Base-by-base conservation (phyloP, 2,797 vertebrate species). In the Enoplosus armatus region DNA sequence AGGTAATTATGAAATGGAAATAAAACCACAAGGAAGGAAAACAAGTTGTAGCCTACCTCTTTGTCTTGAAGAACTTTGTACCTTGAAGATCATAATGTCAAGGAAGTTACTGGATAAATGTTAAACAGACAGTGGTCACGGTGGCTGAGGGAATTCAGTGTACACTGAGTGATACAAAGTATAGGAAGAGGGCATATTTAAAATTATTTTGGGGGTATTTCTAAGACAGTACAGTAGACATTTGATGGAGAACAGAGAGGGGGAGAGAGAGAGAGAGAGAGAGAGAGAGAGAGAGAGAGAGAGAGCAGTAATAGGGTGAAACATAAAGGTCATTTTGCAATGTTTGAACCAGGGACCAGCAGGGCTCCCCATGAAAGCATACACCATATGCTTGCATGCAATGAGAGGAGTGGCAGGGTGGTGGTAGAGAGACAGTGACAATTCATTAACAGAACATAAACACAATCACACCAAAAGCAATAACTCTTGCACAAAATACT, bases 61-160 rank as follows among this genome's bases (percentile, higher is more conserved):
- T 95, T 95, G 68, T 95, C 89, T 84, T 95, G 93, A 80, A 95
- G 85, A 39, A 90, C 80, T 87, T 94, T 94, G 85, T 95, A 96
- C 95, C 95, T 96, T 85, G 35, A 55, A 75, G 51, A 85, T 61
- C 11, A 84, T 8, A 50, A 35, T 4, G 90, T 95, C 55, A 95
- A 93, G 89, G 87, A 90, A 80, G 75, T 53, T 26, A 72, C 8
- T 31, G 7, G 0, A 29, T 9, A 76, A 63, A 67, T 60, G 15
- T 5, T n/a, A 24, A 48, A 58, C 9, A 24, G 5, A 31, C 3
- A 62, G 10, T 12, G 2, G 22, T 10, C 9, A 31, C 58, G 14
- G 48, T 20, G 5, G 3, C 26, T 11, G 3, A 60, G 16, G 6
- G 11, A 51, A 22, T 45, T 69, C 33, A 61, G 8, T 5, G 12